A percentile compares a stretch with the other conserved stretches of the same genome.
These are phyloP conservation scores for Threskiornis aethiopicus DNA, from an alignment of 2,797 vertebrate species.

Conservation along the genomic window DNA sequence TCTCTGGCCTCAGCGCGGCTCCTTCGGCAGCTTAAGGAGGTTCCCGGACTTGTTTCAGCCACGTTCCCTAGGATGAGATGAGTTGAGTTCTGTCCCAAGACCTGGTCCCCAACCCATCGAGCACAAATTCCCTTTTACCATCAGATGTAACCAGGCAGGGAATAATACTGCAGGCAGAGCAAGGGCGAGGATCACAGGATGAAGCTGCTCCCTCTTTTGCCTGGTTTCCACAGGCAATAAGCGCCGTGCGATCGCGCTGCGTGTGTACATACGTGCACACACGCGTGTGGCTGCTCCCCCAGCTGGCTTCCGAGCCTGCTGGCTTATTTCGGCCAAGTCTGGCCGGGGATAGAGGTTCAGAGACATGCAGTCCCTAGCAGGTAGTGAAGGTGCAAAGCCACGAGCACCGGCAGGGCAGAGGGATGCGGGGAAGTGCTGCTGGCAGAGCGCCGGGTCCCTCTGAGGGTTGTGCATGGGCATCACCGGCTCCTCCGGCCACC, in stretches of 20 bases:
- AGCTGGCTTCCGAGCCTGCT: background rate
- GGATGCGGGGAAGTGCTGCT: background rate
- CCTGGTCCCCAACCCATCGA: rapidly evolving
- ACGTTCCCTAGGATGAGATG: rapidly evolving
- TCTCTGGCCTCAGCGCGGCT: background rate
- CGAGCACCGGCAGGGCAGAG: rapidly evolving
- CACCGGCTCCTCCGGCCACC: background rate
- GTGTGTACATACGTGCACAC: background rate
- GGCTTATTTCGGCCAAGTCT: background rate
- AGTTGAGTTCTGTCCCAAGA: background rate
- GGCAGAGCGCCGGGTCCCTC: background rate
- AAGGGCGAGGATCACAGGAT: background rate
- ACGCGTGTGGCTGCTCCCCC: background rate
- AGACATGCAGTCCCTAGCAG: background rate
- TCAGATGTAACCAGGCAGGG: background rate
- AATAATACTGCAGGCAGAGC: background rate
- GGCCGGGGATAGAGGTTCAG: background rate
- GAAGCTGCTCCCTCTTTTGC: background rate
- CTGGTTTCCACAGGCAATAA: background rate
- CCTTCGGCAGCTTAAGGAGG: background rate
- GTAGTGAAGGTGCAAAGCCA: background rate
- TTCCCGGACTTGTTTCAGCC: background rate
- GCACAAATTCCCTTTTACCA: background rate
- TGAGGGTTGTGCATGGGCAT: background rate
- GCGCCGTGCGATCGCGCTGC: rapidly evolving